phyloP scores from a whole-genome alignment of 2,113 vertebrate genomes.

The Equus quagga region DNA sequence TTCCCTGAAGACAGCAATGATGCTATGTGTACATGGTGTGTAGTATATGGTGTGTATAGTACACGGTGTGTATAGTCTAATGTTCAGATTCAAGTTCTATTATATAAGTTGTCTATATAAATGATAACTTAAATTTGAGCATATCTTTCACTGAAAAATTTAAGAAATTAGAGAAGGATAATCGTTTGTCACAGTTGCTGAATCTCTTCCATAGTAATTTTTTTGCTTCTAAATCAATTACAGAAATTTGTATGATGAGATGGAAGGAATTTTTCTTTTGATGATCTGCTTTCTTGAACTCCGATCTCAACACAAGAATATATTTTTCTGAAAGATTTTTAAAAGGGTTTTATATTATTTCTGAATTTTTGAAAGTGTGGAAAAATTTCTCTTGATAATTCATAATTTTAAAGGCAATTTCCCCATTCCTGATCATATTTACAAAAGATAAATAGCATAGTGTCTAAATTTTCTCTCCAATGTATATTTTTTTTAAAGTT shows the following conservation, averaged over 20 bases:
- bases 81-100: not conserved
- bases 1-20: not conserved
- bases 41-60: too few species aligned
- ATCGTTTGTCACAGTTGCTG: not conserved
- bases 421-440: not conserved
- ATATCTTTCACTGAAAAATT: not conserved
- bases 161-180: not conserved
- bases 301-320: not conserved
- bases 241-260: not conserved
- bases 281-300: not conserved
- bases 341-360: conserved; percentile 30
- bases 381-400: not conserved
- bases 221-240: conserved; percentile 22
- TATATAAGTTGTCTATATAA: not conserved
- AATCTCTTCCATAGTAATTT: not conserved
- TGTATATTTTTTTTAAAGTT: not conserved
- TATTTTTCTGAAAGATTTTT: not conserved
- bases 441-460: not conserved
- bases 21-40: not conserved
- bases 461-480: not conserved
- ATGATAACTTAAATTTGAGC: not conserved
- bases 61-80: not conserved
- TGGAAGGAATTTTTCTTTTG: not conserved
- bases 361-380: conserved; percentile 30
- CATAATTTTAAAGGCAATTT: conserved; percentile 15